These are phyloP conservation scores for Tanytarsus gracilentus DNA, from an alignment of 2,888 invertebrate genomes.

Conservation along the genomic window DNA sequence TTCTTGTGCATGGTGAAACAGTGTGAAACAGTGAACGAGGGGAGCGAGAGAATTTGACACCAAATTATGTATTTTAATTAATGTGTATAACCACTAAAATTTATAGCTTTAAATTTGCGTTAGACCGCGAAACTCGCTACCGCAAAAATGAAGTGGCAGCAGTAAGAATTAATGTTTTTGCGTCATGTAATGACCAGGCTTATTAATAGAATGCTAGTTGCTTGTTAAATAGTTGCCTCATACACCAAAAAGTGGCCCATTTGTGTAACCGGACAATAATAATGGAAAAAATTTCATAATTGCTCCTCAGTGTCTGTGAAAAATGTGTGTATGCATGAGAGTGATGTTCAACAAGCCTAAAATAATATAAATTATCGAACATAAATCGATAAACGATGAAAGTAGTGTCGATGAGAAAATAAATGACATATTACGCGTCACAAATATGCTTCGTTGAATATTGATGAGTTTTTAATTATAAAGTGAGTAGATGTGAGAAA, in stretches of 20 bases:
- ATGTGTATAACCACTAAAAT: conserved; percentile 11
- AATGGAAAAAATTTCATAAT: background rate
- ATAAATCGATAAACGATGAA: background rate
- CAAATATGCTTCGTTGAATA: background rate
- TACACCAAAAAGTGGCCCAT: background rate
- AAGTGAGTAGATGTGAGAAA: too few species aligned
- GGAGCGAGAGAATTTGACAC: background rate
- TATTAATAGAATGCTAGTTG: background rate
- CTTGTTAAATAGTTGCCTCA: background rate
- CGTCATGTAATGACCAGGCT: background rate
- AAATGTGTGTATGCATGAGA: background rate
- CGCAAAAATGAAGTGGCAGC: background rate
- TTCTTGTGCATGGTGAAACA: background rate
- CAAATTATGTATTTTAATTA: conserved; percentile 1
- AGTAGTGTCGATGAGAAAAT: background rate
- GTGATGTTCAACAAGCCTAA: background rate
- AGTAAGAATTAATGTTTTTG: background rate
- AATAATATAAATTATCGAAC: background rate
- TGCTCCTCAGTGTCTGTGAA: background rate
- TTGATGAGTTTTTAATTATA: conserved; percentile 22
- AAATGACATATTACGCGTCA: background rate
- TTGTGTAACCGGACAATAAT: background rate
- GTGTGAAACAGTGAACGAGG: background rate
- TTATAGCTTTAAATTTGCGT: conserved; percentile 3
- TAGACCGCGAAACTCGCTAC: background rate